phyloP scores from a whole-genome alignment of 2,797 vertebrate species.

The Cygnus olor region DNA sequence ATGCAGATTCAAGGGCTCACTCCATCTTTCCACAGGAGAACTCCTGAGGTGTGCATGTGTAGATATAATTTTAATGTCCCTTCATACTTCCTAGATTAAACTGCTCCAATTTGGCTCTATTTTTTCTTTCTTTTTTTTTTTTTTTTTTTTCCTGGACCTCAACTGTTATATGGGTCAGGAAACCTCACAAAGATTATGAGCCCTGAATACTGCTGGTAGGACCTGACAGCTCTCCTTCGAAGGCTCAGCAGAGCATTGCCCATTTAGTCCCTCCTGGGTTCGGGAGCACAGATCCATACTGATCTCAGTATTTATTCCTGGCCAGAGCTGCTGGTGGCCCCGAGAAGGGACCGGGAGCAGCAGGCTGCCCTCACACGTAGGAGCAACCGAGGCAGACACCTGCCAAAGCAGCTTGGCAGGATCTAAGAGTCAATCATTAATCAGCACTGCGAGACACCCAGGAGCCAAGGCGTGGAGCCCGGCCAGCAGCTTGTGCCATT shows the following conservation, averaged over 20 bases:
- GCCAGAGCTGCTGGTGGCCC: neutral
- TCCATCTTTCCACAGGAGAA: neutral
- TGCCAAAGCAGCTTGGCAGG: conserved; percentile 29
- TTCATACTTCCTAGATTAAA: neutral
- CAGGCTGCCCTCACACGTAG: neutral
- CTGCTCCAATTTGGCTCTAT: neutral
- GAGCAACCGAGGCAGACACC: neutral
- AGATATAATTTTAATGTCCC: neutral
- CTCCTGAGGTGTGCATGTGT: neutral
- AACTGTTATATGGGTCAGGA: neutral
- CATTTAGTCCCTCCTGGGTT: neutral
- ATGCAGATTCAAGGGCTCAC: neutral
- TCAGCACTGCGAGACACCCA: neutral
- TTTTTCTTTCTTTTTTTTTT: neutral
- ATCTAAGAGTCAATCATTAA: neutral
- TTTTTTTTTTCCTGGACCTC: neutral
- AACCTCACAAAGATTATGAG: neutral
- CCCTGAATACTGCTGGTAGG: fast-evolving
- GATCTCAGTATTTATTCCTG: neutral
- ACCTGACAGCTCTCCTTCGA: neutral
- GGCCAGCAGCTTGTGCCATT: neutral
- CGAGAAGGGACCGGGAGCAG: neutral
- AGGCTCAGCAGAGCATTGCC: neutral
- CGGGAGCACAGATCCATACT: fast-evolving
- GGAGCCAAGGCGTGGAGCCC: neutral